Percentiles rank a stretch among this genome's conserved stretches.
These are phyloP conservation scores for Pangasius larnaudii DNA, from an alignment of 2,797 vertebrate species.

Conservation along the genomic window DNA sequence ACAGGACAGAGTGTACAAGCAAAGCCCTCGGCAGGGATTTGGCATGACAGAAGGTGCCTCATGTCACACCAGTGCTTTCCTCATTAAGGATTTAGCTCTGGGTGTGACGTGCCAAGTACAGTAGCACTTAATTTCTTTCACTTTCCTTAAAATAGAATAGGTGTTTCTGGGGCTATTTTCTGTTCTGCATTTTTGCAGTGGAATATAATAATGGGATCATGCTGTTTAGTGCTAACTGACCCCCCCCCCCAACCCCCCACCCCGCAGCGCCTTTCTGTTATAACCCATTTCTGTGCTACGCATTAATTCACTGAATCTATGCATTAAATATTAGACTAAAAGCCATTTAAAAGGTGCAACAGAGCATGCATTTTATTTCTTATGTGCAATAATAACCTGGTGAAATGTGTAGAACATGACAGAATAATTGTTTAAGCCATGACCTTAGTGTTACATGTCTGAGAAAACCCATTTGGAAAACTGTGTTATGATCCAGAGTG, in stretches of 20 bases:
- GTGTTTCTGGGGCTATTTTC: constrained; percentile 33
- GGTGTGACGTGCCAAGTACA: constrained; percentile 44
- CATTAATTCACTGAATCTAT: neutral
- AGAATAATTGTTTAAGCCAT: neutral
- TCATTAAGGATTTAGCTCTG: constrained; percentile 53
- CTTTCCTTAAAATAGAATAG: constrained; percentile 40
- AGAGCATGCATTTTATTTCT: neutral
- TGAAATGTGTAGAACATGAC: neutral
- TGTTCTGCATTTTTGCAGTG: neutral
- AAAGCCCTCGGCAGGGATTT: constrained; percentile 15
- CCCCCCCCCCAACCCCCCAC: no score
- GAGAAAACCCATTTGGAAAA: neutral
- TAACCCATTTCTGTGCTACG: neutral
- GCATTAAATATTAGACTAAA: neutral
- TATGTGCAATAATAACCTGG: neutral
- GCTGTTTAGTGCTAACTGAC: neutral
- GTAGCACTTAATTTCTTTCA: constrained; percentile 19
- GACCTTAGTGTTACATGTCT: neutral
- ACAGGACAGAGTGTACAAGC: neutral
- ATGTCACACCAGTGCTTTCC: constrained; percentile 52
- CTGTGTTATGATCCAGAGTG: neutral
- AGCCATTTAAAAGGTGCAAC: neutral
- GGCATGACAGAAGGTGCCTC: constrained; percentile 37
- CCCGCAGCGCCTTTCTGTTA: neutral
- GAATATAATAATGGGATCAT: neutral